Conservation (phyloP, 2,888 invertebrate genomes). For the Suillia variegata region DNA sequence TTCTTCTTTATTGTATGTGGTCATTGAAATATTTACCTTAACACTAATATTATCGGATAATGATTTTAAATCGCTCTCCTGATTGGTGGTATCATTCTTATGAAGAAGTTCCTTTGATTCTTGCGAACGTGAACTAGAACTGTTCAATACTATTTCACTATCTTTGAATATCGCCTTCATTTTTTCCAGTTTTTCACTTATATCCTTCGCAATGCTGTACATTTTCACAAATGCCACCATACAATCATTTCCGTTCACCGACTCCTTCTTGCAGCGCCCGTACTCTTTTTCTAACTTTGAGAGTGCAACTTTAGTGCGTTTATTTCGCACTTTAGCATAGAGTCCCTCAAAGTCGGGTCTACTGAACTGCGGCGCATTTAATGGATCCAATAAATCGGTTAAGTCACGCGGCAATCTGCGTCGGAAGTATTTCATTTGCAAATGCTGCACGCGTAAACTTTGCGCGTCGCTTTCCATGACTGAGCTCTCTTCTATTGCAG, state of each 20-base stretch:
- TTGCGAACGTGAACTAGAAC: slow-evolving; percentile 27
- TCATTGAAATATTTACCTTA: no score
- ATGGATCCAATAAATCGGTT: slow-evolving; percentile 41
- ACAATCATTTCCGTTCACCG: slow-evolving; percentile 41
- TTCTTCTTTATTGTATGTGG: neutral
- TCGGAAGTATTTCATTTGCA: slow-evolving; percentile 34
- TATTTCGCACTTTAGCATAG: slow-evolving; percentile 45
- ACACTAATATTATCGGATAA: slow-evolving; percentile 7
- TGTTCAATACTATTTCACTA: slow-evolving; percentile 36
- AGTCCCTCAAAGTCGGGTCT: slow-evolving; percentile 42
- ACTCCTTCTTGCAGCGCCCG: slow-evolving; percentile 47
- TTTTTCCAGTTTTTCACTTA: slow-evolving; percentile 51
- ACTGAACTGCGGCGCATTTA: slow-evolving; percentile 35
- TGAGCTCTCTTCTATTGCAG: neutral
- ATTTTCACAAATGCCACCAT: slow-evolving; percentile 51
- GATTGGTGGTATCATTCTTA: slow-evolving; percentile 7
- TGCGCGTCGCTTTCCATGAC: slow-evolving; percentile 26
- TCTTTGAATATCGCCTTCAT: slow-evolving; percentile 52
- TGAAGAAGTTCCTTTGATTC: slow-evolving; percentile 26
- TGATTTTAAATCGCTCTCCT: slow-evolving; percentile 6
- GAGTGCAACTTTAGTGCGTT: slow-evolving; percentile 45
- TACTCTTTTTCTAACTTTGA: slow-evolving; percentile 48
- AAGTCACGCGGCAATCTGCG: slow-evolving; percentile 25
- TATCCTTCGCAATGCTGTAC: slow-evolving; percentile 53
- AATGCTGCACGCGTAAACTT: slow-evolving; percentile 31